Base-by-base conservation (phyloP, 2,113 vertebrate species). In the Dromas ardeola region DNA sequence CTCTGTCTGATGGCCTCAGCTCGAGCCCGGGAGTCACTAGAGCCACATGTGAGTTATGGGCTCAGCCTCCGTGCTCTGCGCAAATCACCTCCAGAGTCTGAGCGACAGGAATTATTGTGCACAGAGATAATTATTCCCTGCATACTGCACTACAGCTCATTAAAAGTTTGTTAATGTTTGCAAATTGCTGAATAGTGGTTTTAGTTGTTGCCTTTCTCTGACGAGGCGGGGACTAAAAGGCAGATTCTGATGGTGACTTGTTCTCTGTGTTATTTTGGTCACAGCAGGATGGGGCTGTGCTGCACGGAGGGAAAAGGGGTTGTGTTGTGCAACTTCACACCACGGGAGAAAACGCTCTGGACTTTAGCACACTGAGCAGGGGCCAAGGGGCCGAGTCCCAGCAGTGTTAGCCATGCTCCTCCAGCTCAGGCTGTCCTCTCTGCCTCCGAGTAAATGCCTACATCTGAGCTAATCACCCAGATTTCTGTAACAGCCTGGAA, bases 131-230 rank as follows among this genome's bases (percentile, higher is more conserved):
- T 96, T 93, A 94, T 87, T 96, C 95, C 96, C 96, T 96, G 78
- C 70, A 16, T 56, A 56, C 95, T 77, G 93, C 95, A 93, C 95
- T 96, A 84, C 49, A 91, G 89, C 94, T 97, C 96, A 93, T 97
- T 97, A 97, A 90, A 95, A 97, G 86, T 96, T 97, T 85, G 84
- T 95, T 95, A 96, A 97, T 95, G 93, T 49, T 94, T 86, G 81
- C 78, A 91, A 89, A 95, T 85, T 97, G 97, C 96, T 97, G 94
- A 96, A 19, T 59, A 69, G 86, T 5, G 70, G 1, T 80, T 97
- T 95, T 94, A 4, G 10, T 61, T 53, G 70, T 94, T 94, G 84
- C 78, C 45, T 91, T 91, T 65, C 86, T 91, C 70, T 50, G 84
- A 43, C 26, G 81, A 95, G 78, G 85, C 2, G 0, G 85, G 67